These are phyloP conservation scores for Drosophila murphyi DNA, from an alignment of 1,140 invertebrate species.

Conservation along the genomic window DNA sequence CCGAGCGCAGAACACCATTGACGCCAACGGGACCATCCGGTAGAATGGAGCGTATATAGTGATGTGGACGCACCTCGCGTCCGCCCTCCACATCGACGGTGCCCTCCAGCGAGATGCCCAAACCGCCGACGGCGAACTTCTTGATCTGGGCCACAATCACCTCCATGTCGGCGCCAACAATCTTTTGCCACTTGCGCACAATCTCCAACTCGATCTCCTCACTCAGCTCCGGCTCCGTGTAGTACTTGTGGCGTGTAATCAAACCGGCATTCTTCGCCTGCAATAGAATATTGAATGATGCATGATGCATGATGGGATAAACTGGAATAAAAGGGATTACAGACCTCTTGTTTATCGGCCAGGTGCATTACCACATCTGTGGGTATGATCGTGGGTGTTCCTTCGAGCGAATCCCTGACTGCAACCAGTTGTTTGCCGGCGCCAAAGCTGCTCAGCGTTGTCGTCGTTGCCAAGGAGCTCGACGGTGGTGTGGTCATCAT, in stretches of 20 bases:
- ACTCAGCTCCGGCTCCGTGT: constrained; percentile 85
- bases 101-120: constrained; percentile 98
- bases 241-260: constrained; percentile 80
- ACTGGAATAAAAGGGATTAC: background rate
- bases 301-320: background rate
- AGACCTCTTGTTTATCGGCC: constrained; percentile 67
- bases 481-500: constrained; percentile 59
- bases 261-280: constrained; percentile 68
- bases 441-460: constrained; percentile 71
- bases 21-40: constrained; percentile 97
- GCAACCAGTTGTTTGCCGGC: constrained; percentile 73
- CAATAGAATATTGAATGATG: background rate
- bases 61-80: constrained; percentile 95
- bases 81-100: constrained; percentile 98
- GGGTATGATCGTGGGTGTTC: constrained; percentile 70
- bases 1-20: constrained; percentile 92
- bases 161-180: constrained; percentile 90
- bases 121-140: constrained; percentile 94
- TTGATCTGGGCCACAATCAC: constrained; percentile 95
- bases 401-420: constrained; percentile 71
- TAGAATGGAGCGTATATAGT: constrained; percentile 96
- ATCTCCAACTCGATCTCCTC: constrained; percentile 91
- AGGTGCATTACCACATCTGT: constrained; percentile 63
- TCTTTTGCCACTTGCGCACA: constrained; percentile 93
- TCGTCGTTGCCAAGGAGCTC: constrained; percentile 53